These are phyloP conservation scores for Carollia perspicillata DNA, from an alignment of 2,113 vertebrate genomes.

Conservation along the genomic window DNA sequence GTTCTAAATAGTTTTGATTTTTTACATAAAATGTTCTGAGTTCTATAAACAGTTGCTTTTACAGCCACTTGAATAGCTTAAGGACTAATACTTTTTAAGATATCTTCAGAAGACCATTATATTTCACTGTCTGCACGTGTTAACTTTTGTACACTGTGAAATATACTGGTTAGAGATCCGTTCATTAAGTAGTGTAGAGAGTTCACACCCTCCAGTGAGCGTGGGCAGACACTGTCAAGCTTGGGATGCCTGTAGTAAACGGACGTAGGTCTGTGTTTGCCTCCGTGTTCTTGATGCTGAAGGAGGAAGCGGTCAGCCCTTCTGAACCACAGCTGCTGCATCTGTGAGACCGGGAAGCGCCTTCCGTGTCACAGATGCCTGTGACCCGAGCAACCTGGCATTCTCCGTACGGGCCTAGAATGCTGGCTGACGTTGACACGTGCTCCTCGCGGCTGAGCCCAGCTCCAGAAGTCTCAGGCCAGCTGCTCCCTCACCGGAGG, in stretches of 20 bases:
- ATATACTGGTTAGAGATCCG: not conserved
- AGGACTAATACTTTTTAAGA: not conserved
- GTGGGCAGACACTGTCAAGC: not conserved
- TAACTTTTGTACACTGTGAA: not conserved
- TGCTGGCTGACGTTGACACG: not conserved
- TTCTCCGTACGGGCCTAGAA: not conserved
- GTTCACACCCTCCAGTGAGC: not conserved
- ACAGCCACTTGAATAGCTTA: slow-evolving; percentile 3
- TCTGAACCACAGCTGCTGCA: not conserved
- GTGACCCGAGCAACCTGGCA: not conserved
- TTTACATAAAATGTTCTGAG: not conserved
- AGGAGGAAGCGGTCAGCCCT: not conserved
- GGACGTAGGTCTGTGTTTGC: not conserved
- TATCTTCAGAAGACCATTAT: not conserved
- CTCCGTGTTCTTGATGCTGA: not conserved
- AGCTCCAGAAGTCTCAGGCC: not conserved
- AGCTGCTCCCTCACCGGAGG: not conserved
- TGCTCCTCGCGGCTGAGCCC: not conserved
- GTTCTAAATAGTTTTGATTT: slow-evolving; percentile 44
- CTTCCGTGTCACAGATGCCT: not conserved
- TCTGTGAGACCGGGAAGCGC: not conserved
- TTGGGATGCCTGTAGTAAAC: not conserved
- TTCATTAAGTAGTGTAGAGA: not conserved
- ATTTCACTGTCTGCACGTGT: not conserved
- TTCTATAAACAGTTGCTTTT: not conserved